Evolutionary conservation across 1,140 invertebrate species (phyloP).

Genomic region (Platyscapa corneri): DNA sequence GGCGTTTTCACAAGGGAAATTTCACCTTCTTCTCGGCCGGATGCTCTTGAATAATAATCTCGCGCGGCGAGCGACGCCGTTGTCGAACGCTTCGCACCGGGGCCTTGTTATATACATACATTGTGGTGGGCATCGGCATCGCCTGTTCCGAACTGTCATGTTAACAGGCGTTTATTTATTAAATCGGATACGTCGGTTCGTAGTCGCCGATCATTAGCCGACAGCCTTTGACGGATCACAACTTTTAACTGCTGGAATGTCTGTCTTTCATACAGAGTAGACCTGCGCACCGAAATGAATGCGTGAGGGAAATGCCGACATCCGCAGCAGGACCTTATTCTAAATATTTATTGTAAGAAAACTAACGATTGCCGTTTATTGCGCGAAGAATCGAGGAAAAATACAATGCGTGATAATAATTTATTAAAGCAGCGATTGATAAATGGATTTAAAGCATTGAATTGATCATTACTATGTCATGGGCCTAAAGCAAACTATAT

Average conservation of each 20-base stretch:
- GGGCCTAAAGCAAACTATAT: too few relatives aligned
- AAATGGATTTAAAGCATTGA: too few relatives aligned
- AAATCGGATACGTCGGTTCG: not conserved
- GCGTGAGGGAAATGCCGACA: too few relatives aligned
- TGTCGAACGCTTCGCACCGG: not conserved
- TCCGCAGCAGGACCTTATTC: too few relatives aligned
- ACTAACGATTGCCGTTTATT: too few relatives aligned
- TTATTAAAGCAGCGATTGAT: too few relatives aligned
- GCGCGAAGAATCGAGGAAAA: too few relatives aligned
- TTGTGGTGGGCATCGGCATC: not conserved
- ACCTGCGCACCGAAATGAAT: not conserved
- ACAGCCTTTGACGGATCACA: not conserved
- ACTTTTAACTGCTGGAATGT: not conserved
- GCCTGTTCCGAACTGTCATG: not conserved
- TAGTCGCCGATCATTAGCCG: not conserved
- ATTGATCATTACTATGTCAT: too few relatives aligned
- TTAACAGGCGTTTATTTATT: not conserved
- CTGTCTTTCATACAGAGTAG: not conserved
- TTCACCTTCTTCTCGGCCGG: constrained; percentile 9
- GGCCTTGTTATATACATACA: not conserved
- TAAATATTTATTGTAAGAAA: too few relatives aligned
- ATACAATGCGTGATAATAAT: too few relatives aligned
- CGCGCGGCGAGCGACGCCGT: not conserved
- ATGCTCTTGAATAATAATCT: constrained; percentile 39
- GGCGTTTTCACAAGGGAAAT: constrained; percentile 13